These are phyloP conservation scores for Pammene aurita DNA, from an alignment of 2,888 invertebrate genomes.

Conservation along the genomic window DNA sequence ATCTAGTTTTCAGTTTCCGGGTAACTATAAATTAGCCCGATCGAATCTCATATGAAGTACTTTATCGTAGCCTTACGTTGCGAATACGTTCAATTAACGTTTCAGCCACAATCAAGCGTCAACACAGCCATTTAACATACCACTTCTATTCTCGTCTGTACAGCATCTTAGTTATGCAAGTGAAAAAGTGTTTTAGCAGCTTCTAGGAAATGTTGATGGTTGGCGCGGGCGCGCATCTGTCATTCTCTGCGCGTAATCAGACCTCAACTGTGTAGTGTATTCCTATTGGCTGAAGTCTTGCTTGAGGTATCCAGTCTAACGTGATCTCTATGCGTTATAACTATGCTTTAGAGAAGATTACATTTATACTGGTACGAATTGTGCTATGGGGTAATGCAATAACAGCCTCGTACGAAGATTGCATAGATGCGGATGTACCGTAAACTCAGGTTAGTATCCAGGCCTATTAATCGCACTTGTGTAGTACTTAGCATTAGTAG, in stretches of 20 bases:
- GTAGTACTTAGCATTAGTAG: background rate
- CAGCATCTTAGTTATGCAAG: conserved; percentile 69
- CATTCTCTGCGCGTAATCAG: conserved; percentile 40
- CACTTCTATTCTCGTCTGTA: conserved; percentile 40
- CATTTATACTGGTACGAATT: background rate
- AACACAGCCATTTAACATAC: conserved; percentile 7
- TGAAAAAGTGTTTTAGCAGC: conserved; percentile 49
- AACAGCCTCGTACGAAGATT: conserved; percentile 34
- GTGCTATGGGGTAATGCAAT: background rate
- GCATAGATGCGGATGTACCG: conserved; percentile 13
- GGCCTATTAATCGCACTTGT: background rate
- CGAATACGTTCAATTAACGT: background rate
- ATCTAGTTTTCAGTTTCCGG: too few species aligned
- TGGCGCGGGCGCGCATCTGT: conserved; percentile 37
- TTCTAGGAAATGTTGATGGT: conserved; percentile 44
- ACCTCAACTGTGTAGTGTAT: background rate
- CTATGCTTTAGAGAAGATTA: background rate
- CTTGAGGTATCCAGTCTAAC: background rate
- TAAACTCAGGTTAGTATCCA: background rate
- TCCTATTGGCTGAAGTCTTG: background rate
- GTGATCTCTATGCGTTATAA: background rate
- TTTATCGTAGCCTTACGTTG: background rate
- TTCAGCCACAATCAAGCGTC: too few species aligned
- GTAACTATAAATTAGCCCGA: too few species aligned
- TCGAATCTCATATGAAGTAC: background rate